phyloP scores from a whole-genome alignment of 1,140 invertebrate genomes.

The Sogatella furcifera region DNA sequence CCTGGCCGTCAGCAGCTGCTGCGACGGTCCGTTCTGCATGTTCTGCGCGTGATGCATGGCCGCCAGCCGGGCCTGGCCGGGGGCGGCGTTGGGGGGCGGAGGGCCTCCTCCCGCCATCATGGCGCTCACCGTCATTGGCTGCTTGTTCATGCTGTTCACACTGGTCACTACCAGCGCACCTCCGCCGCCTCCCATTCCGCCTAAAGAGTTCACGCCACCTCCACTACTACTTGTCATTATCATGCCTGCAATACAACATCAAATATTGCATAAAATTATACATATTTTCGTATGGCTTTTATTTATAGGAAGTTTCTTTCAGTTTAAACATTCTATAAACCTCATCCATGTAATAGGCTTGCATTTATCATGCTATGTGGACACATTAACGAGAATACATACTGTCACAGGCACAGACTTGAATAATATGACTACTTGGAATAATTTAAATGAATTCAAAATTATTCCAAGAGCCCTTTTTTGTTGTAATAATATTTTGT shows the following conservation, averaged over 20 bases:
- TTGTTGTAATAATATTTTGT: no score
- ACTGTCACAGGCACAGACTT: no score
- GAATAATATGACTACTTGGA: no score
- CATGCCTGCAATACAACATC: slow-evolving; percentile 38
- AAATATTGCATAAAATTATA: no score
- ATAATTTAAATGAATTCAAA: no score
- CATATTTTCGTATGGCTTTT: no score
- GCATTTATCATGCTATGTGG: no score
- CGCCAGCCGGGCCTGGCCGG: slow-evolving; percentile 11
- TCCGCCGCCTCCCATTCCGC: slow-evolving; percentile 47
- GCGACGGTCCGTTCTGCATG: slow-evolving; percentile 56
- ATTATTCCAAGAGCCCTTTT: no score
- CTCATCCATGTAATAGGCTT: no score
- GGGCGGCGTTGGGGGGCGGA: slow-evolving; percentile 20
- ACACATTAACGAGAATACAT: no score
- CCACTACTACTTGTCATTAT: slow-evolving; percentile 47
- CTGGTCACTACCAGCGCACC: slow-evolving; percentile 44
- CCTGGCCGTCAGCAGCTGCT: slow-evolving; percentile 49
- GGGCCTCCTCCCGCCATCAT: slow-evolving; percentile 31
- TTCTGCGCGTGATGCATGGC: slow-evolving; percentile 17
- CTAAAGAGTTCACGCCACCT: slow-evolving; percentile 42
- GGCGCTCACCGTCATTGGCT: slow-evolving; percentile 38
- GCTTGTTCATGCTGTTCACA: slow-evolving; percentile 54
- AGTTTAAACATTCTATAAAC: no score
- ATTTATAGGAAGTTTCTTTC: no score